These are phyloP conservation scores for Cichlasoma orientale DNA, from an alignment of 2,797 vertebrate genomes.

Conservation along the genomic window DNA sequence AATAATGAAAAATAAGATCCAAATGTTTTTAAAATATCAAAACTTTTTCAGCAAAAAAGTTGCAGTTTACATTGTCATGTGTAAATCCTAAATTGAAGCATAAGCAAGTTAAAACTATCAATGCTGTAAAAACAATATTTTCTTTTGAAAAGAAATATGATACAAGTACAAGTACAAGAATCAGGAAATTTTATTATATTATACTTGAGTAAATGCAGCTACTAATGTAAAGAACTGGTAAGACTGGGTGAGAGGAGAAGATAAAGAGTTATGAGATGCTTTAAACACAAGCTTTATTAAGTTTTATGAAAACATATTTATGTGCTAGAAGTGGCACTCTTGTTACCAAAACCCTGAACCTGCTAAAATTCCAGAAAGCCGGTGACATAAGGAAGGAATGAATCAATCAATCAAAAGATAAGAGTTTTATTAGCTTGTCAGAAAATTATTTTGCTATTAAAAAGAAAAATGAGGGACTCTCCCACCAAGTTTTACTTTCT, in stretches of 20 bases:
- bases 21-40: background rate
- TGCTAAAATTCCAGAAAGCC: background rate
- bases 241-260: background rate
- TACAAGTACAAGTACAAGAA: background rate
- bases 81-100: background rate
- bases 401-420: background rate
- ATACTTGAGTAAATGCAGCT: background rate
- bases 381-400: background rate
- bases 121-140: background rate
- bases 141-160: background rate
- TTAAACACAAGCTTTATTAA: background rate
- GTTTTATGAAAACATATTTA: background rate
- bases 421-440: rapidly evolving
- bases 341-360: background rate
- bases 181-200: background rate
- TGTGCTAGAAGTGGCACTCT: background rate
- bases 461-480: background rate
- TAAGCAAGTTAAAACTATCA: background rate
- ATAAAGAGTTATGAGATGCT: background rate
- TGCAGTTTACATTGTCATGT: rapidly evolving
- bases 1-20: background rate
- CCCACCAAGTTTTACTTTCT: background rate
- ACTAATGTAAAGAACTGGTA: background rate
- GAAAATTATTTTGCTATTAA: background rate
- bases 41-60: background rate